Evolutionary conservation across 2,888 invertebrate genomes (phyloP).

Genomic region (Dynastes tityus): DNA sequence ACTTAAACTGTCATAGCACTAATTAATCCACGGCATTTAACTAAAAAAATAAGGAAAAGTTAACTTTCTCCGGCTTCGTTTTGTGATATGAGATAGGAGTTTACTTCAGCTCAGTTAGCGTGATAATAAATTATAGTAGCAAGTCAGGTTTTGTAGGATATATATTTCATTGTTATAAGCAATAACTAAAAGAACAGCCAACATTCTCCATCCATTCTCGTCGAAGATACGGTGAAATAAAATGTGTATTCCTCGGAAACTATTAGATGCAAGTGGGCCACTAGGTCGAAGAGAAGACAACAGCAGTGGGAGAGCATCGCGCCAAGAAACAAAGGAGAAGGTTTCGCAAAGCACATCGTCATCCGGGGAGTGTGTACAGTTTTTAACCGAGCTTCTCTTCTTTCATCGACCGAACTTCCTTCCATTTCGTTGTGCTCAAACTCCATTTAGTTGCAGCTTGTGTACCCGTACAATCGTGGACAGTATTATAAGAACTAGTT

Average conservation of each 20-base stretch:
- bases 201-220: background rate
- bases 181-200: background rate
- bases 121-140: too few species aligned
- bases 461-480: conserved; percentile 1
- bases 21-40: too few species aligned
- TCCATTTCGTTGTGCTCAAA: background rate
- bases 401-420: conserved; percentile 23
- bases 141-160: background rate
- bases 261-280: conserved; percentile 35
- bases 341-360: conserved; percentile 17
- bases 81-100: too few species aligned
- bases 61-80: too few species aligned
- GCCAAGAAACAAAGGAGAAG: conserved; percentile 23
- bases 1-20: too few species aligned
- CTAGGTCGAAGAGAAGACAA: conserved; percentile 10
- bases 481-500: background rate
- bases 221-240: background rate
- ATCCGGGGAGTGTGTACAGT: background rate
- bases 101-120: too few species aligned
- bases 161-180: background rate
- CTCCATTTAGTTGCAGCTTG: too few species aligned
- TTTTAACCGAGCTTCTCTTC: conserved; percentile 22
- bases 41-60: too few species aligned
- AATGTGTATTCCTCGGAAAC: conserved; percentile 26
- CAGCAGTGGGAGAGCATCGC: conserved; percentile 12